Percentiles rank a stretch among this genome's conserved stretches.
Conservation (phyloP, 2,113 vertebrate species). For the Xenopus tropicalis region DNA sequence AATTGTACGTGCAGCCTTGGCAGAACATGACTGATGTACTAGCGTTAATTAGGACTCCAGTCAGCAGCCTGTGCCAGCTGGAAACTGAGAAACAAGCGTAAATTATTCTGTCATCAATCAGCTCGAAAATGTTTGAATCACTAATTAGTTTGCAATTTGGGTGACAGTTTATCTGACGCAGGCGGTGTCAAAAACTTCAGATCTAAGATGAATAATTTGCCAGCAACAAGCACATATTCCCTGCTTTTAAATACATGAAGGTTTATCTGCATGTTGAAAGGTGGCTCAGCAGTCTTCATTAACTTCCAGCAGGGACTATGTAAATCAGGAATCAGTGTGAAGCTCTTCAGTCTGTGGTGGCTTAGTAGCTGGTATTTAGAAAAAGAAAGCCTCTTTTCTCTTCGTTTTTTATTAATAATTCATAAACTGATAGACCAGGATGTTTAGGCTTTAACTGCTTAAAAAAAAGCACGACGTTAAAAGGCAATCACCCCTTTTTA, state of each 20-base stretch:
- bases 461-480: conserved; percentile 55
- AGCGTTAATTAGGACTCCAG: conserved; percentile 93
- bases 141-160: conserved; percentile 98
- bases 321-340: conserved; percentile 79
- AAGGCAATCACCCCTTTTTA: conserved; percentile 78
- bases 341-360: conserved; percentile 73
- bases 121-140: conserved; percentile 95
- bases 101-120: conserved; percentile 99
- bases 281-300: conserved; percentile 82
- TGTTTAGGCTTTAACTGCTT: conserved; percentile 75
- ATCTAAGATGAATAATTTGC: conserved; percentile 85
- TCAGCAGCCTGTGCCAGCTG: conserved; percentile 90
- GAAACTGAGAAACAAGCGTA: conserved; percentile 97
- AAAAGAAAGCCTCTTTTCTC: conserved; percentile 69
- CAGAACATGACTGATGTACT: conserved; percentile 95
- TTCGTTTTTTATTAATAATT: conserved; percentile 76
- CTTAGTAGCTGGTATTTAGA: conserved; percentile 79
- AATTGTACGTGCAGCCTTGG: conserved; percentile 92
- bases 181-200: conserved; percentile 76
- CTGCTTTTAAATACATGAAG: conserved; percentile 82
- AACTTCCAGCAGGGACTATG: conserved; percentile 84
- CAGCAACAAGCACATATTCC: conserved; percentile 79
- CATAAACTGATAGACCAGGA: conserved; percentile 80
- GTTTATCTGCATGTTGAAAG: conserved; percentile 83
- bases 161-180: conserved; percentile 95